A percentile compares a stretch with the other conserved stretches of the same genome.
Evolutionary conservation across 2,797 vertebrate species (phyloP).

Genomic region (Galaxias olidus): DNA sequence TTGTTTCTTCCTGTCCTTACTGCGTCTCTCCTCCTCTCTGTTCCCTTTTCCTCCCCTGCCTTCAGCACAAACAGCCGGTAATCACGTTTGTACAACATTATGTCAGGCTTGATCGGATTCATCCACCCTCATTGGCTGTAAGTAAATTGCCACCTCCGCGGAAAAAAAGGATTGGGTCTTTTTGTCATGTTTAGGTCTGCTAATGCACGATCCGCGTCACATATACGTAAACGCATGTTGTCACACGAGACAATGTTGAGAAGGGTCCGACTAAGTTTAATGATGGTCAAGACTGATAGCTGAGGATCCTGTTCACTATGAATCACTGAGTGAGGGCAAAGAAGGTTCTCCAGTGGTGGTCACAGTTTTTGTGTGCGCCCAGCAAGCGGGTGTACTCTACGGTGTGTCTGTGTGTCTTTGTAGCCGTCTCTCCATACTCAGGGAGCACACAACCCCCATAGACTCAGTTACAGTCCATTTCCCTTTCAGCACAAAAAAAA

Average conservation of each 20-base stretch:
- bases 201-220: constrained; percentile 47
- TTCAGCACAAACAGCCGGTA: constrained; percentile 56
- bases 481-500: neutral
- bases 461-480: neutral
- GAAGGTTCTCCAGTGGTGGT: constrained; percentile 38
- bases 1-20: neutral
- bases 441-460: neutral
- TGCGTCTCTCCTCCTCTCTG: constrained; percentile 15
- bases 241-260: constrained; percentile 46
- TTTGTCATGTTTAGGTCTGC: constrained; percentile 58
- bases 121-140: constrained; percentile 47
- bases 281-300: constrained; percentile 41
- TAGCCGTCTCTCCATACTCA: constrained; percentile 1
- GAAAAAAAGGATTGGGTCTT: constrained; percentile 60
- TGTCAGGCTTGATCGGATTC: constrained; percentile 65
- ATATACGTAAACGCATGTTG: constrained; percentile 42
- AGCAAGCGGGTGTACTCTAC: constrained; percentile 2
- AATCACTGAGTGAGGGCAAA: constrained; percentile 43
- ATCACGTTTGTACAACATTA: constrained; percentile 71
- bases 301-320: constrained; percentile 41
- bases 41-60: constrained; percentile 38
- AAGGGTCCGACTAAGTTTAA: constrained; percentile 46
- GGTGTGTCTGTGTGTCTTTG: too few relatives aligned
- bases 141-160: constrained; percentile 55
- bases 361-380: constrained; percentile 47